Evolutionary conservation across 1,140 invertebrate species (phyloP).

Genomic region (Latrodectus geometricus): DNA sequence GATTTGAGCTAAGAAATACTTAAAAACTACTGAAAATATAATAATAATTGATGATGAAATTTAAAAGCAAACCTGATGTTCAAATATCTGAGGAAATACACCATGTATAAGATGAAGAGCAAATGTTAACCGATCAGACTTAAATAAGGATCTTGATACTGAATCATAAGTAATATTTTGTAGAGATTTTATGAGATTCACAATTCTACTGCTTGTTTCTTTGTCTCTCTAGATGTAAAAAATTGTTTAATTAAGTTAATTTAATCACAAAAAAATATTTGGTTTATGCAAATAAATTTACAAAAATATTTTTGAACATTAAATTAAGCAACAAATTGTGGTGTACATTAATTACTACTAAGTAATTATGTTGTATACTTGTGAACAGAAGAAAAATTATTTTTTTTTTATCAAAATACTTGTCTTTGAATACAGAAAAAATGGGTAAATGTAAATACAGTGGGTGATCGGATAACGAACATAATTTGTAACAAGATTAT

Average conservation of each 20-base stretch:
- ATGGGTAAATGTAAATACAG: no score
- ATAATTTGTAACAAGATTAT: no score
- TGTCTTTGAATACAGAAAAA: no score
- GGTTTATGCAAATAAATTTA: background rate
- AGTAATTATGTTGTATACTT: no score
- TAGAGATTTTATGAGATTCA: slow-evolving; percentile 68
- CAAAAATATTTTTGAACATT: no score
- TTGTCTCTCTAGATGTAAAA: slow-evolving; percentile 16
- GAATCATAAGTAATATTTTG: slow-evolving; percentile 78
- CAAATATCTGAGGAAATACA: slow-evolving; percentile 76
- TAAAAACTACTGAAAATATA: no score
- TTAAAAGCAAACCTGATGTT: slow-evolving; percentile 72
- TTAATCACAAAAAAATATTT: background rate
- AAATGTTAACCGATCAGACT: slow-evolving; percentile 79
- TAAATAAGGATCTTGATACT: slow-evolving; percentile 83
- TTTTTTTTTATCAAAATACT: no score
- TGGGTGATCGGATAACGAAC: no score
- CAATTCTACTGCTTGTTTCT: slow-evolving; percentile 63
- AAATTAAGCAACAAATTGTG: no score
- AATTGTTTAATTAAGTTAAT: background rate
- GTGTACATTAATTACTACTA: no score
- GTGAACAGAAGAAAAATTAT: no score
- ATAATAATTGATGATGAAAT: background rate
- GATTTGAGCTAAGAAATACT: no score
- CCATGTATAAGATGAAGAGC: slow-evolving; percentile 79